phyloP scores from a whole-genome alignment of 2,888 invertebrate genomes.

The Athalia rosae region DNA sequence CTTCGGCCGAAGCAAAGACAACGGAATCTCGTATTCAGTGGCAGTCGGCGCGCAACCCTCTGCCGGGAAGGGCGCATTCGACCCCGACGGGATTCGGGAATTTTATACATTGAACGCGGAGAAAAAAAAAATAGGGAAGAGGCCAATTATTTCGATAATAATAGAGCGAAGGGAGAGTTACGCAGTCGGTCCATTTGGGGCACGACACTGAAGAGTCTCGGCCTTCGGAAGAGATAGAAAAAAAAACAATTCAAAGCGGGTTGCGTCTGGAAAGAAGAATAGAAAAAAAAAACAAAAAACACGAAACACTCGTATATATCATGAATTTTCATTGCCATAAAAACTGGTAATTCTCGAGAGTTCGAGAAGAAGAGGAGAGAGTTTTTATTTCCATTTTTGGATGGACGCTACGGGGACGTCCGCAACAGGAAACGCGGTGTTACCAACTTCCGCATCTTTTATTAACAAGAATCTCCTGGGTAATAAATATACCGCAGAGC shows the following conservation, averaged over 20 bases:
- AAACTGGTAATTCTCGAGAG: no score
- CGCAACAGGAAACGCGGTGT: constrained; percentile 45
- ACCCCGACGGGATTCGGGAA: background rate
- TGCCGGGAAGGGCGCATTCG: constrained; percentile 43
- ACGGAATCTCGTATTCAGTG: constrained; percentile 42
- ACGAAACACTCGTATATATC: no score
- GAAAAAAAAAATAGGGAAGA: constrained; percentile 1
- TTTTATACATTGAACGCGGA: background rate
- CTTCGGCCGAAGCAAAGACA: constrained; percentile 44
- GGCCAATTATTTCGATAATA: no score
- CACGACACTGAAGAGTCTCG: no score
- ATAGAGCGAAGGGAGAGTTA: no score
- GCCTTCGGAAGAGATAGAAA: no score
- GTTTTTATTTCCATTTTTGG: constrained; percentile 37
- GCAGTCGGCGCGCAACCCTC: constrained; percentile 45
- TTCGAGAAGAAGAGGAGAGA: background rate
- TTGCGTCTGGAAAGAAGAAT: no score
- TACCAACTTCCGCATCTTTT: constrained; percentile 50
- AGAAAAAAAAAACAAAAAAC: no score
- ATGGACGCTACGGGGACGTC: constrained; percentile 54
- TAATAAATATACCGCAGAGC: constrained; percentile 46
- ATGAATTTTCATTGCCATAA: no score
- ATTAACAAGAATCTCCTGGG: constrained; percentile 56
- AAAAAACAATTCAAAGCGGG: no score
- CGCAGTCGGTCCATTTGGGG: no score